These are phyloP conservation scores for Diarsia brunnea DNA, from an alignment of 2,888 invertebrate genomes.

Conservation along the genomic window DNA sequence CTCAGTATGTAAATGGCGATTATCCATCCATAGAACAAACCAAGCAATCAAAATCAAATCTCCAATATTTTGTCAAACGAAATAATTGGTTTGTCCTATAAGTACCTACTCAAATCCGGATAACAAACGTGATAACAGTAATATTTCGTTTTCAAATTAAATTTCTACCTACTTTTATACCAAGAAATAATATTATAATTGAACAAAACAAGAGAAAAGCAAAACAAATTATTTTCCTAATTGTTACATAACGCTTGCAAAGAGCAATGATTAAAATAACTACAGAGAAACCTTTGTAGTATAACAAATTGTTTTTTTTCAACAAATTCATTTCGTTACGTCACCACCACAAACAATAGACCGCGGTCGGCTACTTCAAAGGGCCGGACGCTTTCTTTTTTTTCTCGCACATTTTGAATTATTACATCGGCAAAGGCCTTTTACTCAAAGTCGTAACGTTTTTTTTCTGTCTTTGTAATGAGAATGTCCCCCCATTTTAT, in stretches of 20 bases:
- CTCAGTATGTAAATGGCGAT: too few species aligned
- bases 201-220: neutral
- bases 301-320: constrained; percentile 25
- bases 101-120: neutral
- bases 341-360: constrained; percentile 64
- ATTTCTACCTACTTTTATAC: neutral
- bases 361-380: constrained; percentile 61
- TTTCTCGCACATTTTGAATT: constrained; percentile 62
- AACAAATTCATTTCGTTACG: constrained; percentile 63
- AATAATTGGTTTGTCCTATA: neutral
- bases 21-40: too few species aligned
- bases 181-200: neutral
- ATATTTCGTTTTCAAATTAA: neutral
- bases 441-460: constrained; percentile 58
- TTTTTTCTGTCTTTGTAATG: constrained; percentile 66
- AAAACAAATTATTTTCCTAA: constrained; percentile 27
- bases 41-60: too few species aligned
- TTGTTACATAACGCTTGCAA: constrained; percentile 10
- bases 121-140: too few species aligned
- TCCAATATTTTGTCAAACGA: neutral
- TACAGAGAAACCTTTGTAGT: constrained; percentile 15
- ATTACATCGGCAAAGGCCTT: constrained; percentile 53
- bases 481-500: constrained; percentile 65
- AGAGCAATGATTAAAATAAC: constrained; percentile 16
- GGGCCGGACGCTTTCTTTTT: constrained; percentile 49